These are phyloP conservation scores for Corticium candelabrum DNA, from an alignment of 37 sponge, comb jelly and placozoan species.

Conservation along the genomic window DNA sequence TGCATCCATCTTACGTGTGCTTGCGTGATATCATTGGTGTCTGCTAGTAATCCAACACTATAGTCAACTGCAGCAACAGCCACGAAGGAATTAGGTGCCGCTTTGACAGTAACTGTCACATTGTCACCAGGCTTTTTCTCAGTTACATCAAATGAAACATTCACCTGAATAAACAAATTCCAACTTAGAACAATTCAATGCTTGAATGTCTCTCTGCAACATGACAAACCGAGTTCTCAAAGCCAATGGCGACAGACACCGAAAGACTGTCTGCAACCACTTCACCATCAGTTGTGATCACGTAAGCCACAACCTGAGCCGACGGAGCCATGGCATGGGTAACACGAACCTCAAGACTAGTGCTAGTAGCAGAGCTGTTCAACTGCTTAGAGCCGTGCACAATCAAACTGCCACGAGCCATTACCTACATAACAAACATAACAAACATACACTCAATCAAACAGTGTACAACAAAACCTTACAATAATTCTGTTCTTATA, in stretches of 20 bases:
- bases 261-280: background rate
- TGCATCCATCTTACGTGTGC: background rate
- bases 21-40: background rate
- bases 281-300: background rate
- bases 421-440: background rate
- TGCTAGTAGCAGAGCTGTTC: background rate
- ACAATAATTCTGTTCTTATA: too few relatives aligned
- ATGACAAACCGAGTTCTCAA: background rate
- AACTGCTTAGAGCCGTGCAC: background rate
- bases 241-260: background rate
- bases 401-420: background rate
- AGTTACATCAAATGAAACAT: background rate
- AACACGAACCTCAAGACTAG: background rate
- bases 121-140: background rate
- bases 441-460: too few relatives aligned
- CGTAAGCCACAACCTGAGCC: conserved; percentile 7
- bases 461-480: background rate
- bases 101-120: background rate
- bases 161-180: too few relatives aligned
- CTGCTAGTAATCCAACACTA: background rate
- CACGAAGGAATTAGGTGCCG: background rate
- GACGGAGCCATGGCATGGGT: conserved; percentile 14
- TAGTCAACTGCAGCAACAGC: background rate
- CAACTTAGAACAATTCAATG: too few relatives aligned
- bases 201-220: background rate